A percentile compares a stretch with the other conserved stretches of the same genome.
Conservation (phyloP, 2,113 vertebrate species). For the Plectropomus leopardus region DNA sequence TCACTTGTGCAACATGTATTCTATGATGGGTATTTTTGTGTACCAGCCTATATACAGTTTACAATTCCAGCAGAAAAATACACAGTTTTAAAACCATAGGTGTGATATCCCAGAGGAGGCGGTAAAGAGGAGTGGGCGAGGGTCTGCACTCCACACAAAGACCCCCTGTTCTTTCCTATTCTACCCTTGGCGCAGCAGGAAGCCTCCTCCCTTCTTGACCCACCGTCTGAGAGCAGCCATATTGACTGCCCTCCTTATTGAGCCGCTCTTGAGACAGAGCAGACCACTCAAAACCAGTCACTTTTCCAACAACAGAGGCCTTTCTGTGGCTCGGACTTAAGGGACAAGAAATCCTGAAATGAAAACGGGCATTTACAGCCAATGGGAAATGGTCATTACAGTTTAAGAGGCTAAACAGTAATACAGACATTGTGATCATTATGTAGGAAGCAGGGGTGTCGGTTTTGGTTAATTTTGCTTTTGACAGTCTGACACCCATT, state of each 20-base stretch:
- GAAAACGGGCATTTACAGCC: constrained; percentile 34
- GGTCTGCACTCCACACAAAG: constrained; percentile 69
- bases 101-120: constrained; percentile 19
- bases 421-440: background rate
- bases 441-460: too few relatives aligned
- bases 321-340: constrained; percentile 33
- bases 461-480: too few relatives aligned
- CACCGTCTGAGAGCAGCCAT: constrained; percentile 61
- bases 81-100: constrained; percentile 14
- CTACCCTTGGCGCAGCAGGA: constrained; percentile 68
- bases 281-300: constrained; percentile 52
- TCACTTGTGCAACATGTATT: background rate
- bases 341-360: constrained; percentile 32
- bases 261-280: constrained; percentile 71
- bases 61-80: constrained; percentile 1
- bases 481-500: too few relatives aligned
- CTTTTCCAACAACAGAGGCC: constrained; percentile 49
- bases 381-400: background rate
- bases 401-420: background rate
- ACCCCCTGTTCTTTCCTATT: constrained; percentile 71
- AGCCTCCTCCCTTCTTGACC: constrained; percentile 67
- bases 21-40: constrained; percentile 1
- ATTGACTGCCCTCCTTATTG: constrained; percentile 72
- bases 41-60: background rate
- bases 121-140: constrained; percentile 31